phyloP scores from a whole-genome alignment of 1,140 invertebrate species.

The Aphelenchoides fujianensis region DNA sequence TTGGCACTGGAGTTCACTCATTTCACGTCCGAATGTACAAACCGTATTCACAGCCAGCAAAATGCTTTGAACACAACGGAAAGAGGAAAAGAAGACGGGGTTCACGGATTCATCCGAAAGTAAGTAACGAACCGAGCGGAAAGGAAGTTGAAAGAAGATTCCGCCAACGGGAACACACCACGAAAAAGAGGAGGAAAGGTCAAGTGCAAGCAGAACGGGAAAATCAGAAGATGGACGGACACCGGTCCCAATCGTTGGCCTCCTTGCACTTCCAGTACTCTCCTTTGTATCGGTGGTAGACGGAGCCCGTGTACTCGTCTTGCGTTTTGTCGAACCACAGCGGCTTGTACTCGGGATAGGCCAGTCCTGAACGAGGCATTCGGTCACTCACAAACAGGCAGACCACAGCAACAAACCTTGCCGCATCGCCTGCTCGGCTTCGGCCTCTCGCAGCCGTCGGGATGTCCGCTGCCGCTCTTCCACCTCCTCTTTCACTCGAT shows the following conservation, averaged over 20 bases:
- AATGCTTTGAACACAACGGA: too few species aligned
- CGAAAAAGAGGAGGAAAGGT: too few species aligned
- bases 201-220: neutral
- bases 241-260: conserved; percentile 80
- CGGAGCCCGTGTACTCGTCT: conserved; percentile 75
- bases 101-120: too few species aligned
- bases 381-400: neutral
- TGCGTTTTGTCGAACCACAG: conserved; percentile 84
- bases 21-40: too few species aligned
- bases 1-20: too few species aligned
- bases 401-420: conserved; percentile 31
- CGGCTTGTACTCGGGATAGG: conserved; percentile 76
- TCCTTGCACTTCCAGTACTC: conserved; percentile 87
- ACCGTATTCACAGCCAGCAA: too few species aligned
- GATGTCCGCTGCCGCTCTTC: conserved; percentile 84
- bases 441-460: conserved; percentile 59
- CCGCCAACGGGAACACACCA: too few species aligned
- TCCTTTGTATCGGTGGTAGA: conserved; percentile 79
- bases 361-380: conserved; percentile 67
- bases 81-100: too few species aligned
- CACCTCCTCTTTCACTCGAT: conserved; percentile 78
- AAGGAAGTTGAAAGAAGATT: too few species aligned
- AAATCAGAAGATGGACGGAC: conserved; percentile 76
- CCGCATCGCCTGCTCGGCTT: conserved; percentile 54
- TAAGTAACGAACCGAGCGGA: too few species aligned